phyloP scores from a whole-genome alignment of 2,113 vertebrate species.

The Amia ocellicauda region DNA sequence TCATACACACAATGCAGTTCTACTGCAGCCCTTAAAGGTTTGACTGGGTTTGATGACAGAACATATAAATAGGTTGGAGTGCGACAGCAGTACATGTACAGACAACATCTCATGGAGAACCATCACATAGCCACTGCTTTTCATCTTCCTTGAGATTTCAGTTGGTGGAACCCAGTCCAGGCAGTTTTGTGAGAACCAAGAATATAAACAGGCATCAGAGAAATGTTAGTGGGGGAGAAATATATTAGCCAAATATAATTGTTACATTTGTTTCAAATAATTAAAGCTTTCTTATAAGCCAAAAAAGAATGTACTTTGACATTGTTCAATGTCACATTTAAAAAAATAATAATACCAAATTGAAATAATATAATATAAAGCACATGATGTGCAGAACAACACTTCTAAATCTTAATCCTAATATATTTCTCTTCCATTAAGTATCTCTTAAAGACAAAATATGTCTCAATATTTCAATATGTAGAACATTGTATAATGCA shows the following conservation, averaged over 20 bases:
- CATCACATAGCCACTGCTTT: not conserved
- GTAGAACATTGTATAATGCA: constrained; percentile 12
- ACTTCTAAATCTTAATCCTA: constrained; percentile 5
- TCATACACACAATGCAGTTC: not conserved
- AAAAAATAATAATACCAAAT: constrained; percentile 1
- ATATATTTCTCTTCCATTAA: constrained; percentile 27
- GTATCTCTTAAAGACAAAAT: constrained; percentile 9
- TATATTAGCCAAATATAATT: constrained; percentile 22
- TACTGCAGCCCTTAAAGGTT: not conserved
- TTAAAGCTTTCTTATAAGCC: constrained; percentile 11
- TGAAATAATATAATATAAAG: too few species aligned
- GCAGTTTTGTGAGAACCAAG: too few species aligned
- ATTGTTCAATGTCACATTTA: not conserved
- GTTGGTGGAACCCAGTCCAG: not conserved
- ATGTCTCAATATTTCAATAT: constrained; percentile 25
- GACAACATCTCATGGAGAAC: not conserved
- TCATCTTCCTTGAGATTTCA: not conserved
- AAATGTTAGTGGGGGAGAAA: constrained; percentile 25
- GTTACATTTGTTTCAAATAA: not conserved
- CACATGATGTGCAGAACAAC: not conserved
- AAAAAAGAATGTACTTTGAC: not conserved
- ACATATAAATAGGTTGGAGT: not conserved
- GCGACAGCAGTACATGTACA: not conserved
- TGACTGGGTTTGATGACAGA: not conserved
- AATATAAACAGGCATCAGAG: not conserved